A percentile compares a stretch with the other conserved stretches of the same genome.
Conservation (phyloP, 2,113 vertebrate species). For the Todiramphus chloris region DNA sequence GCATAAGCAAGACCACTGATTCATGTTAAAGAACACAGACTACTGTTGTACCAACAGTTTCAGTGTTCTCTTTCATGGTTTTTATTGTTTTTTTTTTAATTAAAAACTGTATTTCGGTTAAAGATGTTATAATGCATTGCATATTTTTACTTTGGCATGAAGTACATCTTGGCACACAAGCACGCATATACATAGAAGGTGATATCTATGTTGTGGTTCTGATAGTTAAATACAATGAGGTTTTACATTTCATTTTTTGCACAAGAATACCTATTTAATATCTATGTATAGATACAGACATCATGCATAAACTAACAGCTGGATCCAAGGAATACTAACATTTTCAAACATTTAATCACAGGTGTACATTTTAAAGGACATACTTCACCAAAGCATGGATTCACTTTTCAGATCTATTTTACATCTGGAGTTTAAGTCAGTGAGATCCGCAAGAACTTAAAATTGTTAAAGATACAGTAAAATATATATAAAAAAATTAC, state of each 20-base stretch:
- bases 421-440: not conserved
- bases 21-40: not conserved
- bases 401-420: not conserved
- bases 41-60: not conserved
- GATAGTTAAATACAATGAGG: not conserved
- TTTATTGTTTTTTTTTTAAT: not conserved
- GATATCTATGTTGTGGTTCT: not conserved
- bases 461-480: not conserved
- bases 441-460: not conserved
- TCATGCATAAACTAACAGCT: not conserved
- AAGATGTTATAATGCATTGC: not conserved
- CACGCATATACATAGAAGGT: not conserved
- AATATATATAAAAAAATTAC: not conserved
- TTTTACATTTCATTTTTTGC: not conserved
- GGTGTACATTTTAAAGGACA: not conserved
- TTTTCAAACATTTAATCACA: not conserved
- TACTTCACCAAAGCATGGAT: not conserved
- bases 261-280: not conserved
- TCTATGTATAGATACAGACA: not conserved
- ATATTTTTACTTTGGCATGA: not conserved
- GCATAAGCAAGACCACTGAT: not conserved
- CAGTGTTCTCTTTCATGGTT: not conserved
- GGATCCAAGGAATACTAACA: not conserved
- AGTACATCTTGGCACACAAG: not conserved
- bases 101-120: not conserved